Evolutionary conservation across 2,888 invertebrate species (phyloP).

Genomic region (Ephialtes manifestator): DNA sequence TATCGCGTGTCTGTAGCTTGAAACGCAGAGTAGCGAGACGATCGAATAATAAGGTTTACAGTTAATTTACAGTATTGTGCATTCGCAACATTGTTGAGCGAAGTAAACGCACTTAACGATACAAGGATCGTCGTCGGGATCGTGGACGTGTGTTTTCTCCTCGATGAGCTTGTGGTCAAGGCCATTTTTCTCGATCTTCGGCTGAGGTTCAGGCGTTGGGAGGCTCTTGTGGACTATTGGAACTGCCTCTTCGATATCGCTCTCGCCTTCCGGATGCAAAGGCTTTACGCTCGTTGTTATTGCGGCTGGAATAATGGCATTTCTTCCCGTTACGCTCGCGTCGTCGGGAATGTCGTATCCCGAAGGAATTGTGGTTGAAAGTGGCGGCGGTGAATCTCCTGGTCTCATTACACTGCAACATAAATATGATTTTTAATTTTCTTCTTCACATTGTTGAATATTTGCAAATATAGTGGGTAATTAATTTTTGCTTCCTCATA

Average conservation of each 20-base stretch:
- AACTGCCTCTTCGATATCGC: slow-evolving; percentile 79
- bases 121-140: slow-evolving; percentile 88
- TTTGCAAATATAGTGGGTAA: no score
- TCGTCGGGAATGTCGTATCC: slow-evolving; percentile 81
- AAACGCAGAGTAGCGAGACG: background rate
- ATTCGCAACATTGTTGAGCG: slow-evolving; percentile 89
- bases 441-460: background rate
- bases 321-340: slow-evolving; percentile 76
- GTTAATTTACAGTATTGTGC: slow-evolving; percentile 84
- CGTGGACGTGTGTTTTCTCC: slow-evolving; percentile 82
- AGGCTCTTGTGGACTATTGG: slow-evolving; percentile 76
- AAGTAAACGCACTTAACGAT: slow-evolving; percentile 89
- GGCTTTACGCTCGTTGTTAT: slow-evolving; percentile 69
- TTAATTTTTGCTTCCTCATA: no score
- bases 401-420: slow-evolving; percentile 82
- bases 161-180: slow-evolving; percentile 73
- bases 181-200: slow-evolving; percentile 81
- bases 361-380: slow-evolving; percentile 77
- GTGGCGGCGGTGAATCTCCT: slow-evolving; percentile 78
- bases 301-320: slow-evolving; percentile 64
- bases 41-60: background rate
- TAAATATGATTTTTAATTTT: background rate
- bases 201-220: slow-evolving; percentile 78
- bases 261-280: slow-evolving; percentile 59
- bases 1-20: background rate